phyloP scores from a whole-genome alignment of 2,888 invertebrate genomes.

The Drosophila suboccidentalis region DNA sequence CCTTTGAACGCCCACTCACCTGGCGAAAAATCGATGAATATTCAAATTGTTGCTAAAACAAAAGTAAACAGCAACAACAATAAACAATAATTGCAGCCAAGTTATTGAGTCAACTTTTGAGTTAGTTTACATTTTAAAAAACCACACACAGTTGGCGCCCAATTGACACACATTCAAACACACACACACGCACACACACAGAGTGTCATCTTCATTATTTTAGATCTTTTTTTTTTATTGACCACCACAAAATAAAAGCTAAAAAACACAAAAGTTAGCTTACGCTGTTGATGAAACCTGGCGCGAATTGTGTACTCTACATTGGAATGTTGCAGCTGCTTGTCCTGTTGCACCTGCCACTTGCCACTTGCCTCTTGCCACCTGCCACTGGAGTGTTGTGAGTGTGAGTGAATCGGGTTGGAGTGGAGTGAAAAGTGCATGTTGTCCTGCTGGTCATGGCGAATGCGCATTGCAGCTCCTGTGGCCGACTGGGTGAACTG shows the following conservation, averaged over 20 bases:
- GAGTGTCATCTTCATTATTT: conserved; percentile 2
- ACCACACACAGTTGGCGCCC: conserved; percentile 21
- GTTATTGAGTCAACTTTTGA: background rate
- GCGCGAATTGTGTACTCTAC: conserved; percentile 25
- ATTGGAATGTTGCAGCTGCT: conserved; percentile 17
- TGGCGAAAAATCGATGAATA: conserved; percentile 43
- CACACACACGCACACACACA: conserved; percentile 22
- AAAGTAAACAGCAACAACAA: conserved; percentile 1
- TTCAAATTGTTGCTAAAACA: conserved; percentile 14
- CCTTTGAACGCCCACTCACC: conserved; percentile 21
- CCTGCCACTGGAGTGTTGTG: conserved; percentile 15
- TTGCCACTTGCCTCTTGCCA: conserved; percentile 3
- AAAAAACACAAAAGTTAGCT: conserved; percentile 11
- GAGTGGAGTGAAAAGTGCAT: conserved; percentile 62
- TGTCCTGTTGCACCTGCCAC: conserved; percentile 49
- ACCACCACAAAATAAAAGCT: conserved; percentile 21
- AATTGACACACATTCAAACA: conserved; percentile 39
- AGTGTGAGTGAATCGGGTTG: conserved; percentile 43
- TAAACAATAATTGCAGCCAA: conserved; percentile 16
- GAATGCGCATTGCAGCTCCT: conserved; percentile 51
- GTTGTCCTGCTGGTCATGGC: conserved; percentile 28
- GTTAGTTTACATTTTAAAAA: background rate
- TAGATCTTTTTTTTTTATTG: conserved; percentile 33
- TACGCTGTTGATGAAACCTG: conserved; percentile 29
- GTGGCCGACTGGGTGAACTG: conserved; percentile 11